Conservation (phyloP, 1,140 invertebrate genomes). For the Papilio dardanus region DNA sequence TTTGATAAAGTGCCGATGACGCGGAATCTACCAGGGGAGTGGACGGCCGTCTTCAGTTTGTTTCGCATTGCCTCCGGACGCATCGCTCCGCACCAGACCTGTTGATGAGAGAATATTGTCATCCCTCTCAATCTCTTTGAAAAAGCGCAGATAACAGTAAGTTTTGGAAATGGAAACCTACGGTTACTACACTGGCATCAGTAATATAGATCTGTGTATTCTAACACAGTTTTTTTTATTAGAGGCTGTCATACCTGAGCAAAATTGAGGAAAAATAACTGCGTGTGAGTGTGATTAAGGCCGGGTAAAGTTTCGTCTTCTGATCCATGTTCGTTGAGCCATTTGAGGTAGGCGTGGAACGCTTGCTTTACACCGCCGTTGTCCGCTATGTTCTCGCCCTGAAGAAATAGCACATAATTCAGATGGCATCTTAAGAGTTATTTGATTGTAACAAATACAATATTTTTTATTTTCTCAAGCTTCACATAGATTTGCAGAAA, state of each 20-base stretch:
- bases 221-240: not conserved
- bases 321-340: conserved; percentile 65
- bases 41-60: conserved; percentile 96
- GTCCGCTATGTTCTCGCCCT: conserved; percentile 97
- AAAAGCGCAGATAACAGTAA: not conserved
- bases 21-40: conserved; percentile 96
- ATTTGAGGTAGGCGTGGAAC: conserved; percentile 86
- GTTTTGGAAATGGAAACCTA: not conserved
- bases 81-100: conserved; percentile 99
- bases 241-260: conserved; percentile 69
- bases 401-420: conserved; percentile 42
- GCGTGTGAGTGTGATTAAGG: conserved; percentile 82
- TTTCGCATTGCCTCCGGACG: conserved; percentile 96
- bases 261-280: conserved; percentile 84
- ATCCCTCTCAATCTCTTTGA: not conserved
- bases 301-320: conserved; percentile 80
- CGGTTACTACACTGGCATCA: too few species aligned
- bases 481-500: too few species aligned
- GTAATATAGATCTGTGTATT: too few species aligned
- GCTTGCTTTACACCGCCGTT: conserved; percentile 98
- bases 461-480: too few species aligned
- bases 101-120: conserved; percentile 43
- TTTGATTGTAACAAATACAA: too few species aligned
- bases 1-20: conserved; percentile 96
- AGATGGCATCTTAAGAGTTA: too few species aligned